phyloP scores from a whole-genome alignment of 1,140 invertebrate genomes.

The Antheraea pernyi region DNA sequence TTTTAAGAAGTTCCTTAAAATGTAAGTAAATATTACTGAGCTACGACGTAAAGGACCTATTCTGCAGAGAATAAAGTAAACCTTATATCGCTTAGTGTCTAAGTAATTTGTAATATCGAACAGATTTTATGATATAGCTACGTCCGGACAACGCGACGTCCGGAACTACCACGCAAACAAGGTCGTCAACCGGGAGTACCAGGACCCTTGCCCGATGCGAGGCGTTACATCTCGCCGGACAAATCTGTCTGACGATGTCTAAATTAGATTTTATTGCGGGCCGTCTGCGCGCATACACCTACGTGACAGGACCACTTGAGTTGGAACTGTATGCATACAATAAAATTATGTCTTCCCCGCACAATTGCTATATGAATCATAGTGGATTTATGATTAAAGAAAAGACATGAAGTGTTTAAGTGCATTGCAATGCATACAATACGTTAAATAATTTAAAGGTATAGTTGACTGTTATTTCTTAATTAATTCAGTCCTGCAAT shows the following conservation, averaged over 20 bases:
- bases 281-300: conserved; percentile 60
- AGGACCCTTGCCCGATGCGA: conserved; percentile 39
- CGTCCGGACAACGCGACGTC: neutral
- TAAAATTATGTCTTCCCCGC: neutral
- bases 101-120: neutral
- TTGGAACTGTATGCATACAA: neutral
- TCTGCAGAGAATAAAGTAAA: too few relatives aligned
- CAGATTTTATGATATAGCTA: neutral
- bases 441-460: too few relatives aligned
- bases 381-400: neutral
- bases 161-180: conserved; percentile 15
- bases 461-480: too few relatives aligned
- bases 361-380: neutral
- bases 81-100: neutral
- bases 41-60: too few relatives aligned
- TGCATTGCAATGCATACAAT: too few relatives aligned
- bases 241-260: conserved; percentile 70
- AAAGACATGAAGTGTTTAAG: too few relatives aligned
- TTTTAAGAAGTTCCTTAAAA: too few relatives aligned
- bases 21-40: too few relatives aligned
- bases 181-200: conserved; percentile 59
- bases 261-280: conserved; percentile 78
- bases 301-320: conserved; percentile 33
- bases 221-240: conserved; percentile 55
- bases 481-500: too few relatives aligned